Conservation (phyloP, 1,140 invertebrate genomes). For the Helicorthomorpha holstii region DNA sequence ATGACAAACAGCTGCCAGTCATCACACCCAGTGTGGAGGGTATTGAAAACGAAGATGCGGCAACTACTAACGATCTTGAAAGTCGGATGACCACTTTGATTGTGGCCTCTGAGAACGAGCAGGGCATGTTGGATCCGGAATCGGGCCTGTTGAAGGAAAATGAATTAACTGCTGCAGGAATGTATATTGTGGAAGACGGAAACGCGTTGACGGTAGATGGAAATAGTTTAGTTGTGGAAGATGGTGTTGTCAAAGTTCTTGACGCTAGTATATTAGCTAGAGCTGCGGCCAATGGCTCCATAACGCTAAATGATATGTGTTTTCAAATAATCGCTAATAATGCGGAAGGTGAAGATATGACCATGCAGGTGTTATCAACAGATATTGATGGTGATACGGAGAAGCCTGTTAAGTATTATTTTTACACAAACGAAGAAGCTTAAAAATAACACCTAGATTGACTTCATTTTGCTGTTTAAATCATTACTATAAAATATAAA, state of each 20-base stretch:
- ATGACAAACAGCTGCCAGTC: not conserved
- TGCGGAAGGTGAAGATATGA: not conserved
- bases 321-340: constrained; percentile 2
- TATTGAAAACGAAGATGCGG: not conserved
- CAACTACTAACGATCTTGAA: not conserved
- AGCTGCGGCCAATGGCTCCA: not conserved
- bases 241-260: not conserved
- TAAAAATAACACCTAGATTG: too few relatives aligned
- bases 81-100: not conserved
- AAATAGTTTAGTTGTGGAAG: constrained; percentile 1
- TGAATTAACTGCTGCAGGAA: not conserved
- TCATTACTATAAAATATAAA: too few relatives aligned
- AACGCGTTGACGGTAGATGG: not conserved
- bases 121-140: not conserved
- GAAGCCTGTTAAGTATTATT: too few relatives aligned
- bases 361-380: not conserved
- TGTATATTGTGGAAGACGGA: not conserved
- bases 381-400: not conserved
- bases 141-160: too few relatives aligned
- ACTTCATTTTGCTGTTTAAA: too few relatives aligned
- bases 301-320: not conserved
- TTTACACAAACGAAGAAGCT: too few relatives aligned
- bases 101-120: not conserved
- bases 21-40: not conserved
- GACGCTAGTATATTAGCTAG: not conserved